Evolutionary conservation across 2,113 vertebrate genomes (phyloP).

Genomic region (Channa maculata): DNA sequence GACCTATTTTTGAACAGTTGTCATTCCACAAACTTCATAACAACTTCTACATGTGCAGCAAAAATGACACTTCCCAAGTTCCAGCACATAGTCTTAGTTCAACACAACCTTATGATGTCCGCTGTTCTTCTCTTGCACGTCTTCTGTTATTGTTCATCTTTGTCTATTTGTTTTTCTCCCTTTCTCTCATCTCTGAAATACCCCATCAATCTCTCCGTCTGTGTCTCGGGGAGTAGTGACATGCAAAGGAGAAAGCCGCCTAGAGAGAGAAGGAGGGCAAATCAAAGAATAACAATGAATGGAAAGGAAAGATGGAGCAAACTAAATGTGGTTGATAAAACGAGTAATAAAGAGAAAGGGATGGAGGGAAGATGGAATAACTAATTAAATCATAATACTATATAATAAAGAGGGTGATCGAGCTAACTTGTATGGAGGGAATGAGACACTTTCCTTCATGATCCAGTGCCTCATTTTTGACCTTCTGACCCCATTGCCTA

Average conservation of each 20-base stretch:
- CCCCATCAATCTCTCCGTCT: conserved; percentile 74
- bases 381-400: conserved; percentile 44
- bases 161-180: conserved; percentile 56
- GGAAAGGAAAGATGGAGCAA: conserved; percentile 34
- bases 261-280: conserved; percentile 77
- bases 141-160: conserved; percentile 72
- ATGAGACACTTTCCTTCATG: conserved; percentile 68
- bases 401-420: conserved; percentile 47
- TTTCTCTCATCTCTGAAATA: conserved; percentile 72
- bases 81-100: conserved; percentile 38
- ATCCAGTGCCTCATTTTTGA: conserved; percentile 49
- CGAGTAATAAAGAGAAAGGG: conserved; percentile 31
- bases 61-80: conserved; percentile 25
- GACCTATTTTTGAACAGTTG: conserved; percentile 15
- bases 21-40: conserved; percentile 33
- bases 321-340: conserved; percentile 55
- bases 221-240: conserved; percentile 80
- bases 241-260: conserved; percentile 83
- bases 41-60: conserved; percentile 26
- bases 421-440: conserved; percentile 45
- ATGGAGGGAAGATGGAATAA: conserved; percentile 32
- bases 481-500: conserved; percentile 35
- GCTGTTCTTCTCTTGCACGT: conserved; percentile 58
- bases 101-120: conserved; percentile 61
- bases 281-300: conserved; percentile 70